These are phyloP conservation scores for Drymonia ruficornis DNA, from an alignment of 2,888 invertebrate species.

Conservation along the genomic window DNA sequence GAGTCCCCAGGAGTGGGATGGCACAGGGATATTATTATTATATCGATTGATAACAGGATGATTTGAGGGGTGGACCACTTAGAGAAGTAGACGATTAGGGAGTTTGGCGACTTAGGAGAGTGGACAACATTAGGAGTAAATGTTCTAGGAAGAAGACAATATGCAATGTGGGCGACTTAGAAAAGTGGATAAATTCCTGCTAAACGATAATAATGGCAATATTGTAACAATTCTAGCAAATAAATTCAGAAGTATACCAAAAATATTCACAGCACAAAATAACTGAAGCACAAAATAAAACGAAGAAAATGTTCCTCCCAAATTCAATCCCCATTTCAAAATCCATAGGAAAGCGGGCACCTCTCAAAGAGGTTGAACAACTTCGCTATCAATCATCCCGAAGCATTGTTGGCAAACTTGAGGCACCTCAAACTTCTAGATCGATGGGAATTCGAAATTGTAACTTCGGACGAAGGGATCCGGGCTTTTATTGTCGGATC, in stretches of 20 bases:
- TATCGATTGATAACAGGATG: no score
- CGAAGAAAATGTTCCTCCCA: not conserved
- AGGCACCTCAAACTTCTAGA: slow-evolving; percentile 22
- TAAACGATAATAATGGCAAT: no score
- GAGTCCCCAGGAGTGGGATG: no score
- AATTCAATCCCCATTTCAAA: slow-evolving; percentile 4
- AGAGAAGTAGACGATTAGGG: no score
- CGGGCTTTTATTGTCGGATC: slow-evolving; percentile 34
- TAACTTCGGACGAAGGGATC: slow-evolving; percentile 22
- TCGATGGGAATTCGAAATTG: slow-evolving; percentile 34
- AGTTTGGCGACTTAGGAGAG: no score
- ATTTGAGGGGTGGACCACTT: no score
- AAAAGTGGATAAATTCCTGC: no score
- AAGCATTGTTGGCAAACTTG: slow-evolving; percentile 30
- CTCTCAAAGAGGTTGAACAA: slow-evolving; percentile 8
- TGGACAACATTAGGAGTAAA: no score
- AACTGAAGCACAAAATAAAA: not conserved
- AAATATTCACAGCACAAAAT: not conserved
- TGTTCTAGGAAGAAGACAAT: no score
- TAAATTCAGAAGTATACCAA: not conserved
- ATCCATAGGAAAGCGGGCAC: not conserved
- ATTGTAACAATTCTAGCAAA: no score
- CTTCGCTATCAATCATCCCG: slow-evolving; percentile 38
- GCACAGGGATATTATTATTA: no score
- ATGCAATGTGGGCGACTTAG: no score